Percentiles rank a stretch among this genome's conserved stretches.
Conservation (phyloP, 2,888 invertebrate genomes). For the Muschampia plurimacula region DNA sequence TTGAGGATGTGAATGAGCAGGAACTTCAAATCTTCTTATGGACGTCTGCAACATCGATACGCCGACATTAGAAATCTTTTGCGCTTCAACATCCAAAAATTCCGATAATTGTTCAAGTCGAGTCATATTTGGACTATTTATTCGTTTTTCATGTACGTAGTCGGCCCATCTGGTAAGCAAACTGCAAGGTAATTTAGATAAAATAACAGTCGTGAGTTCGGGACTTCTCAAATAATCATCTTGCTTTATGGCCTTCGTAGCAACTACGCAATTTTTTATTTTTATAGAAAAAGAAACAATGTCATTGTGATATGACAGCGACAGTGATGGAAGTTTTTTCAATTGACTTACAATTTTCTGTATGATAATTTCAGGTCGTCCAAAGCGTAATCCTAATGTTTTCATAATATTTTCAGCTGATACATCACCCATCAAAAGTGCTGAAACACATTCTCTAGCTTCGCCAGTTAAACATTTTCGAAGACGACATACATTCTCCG, state of each 20-base stretch:
- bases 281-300: slow-evolving; percentile 46
- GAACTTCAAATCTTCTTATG: slow-evolving; percentile 4
- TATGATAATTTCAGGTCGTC: slow-evolving; percentile 46
- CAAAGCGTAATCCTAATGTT: slow-evolving; percentile 47
- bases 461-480: slow-evolving; percentile 47
- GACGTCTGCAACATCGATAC: slow-evolving; percentile 6
- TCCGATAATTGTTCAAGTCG: slow-evolving; percentile 12
- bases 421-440: slow-evolving; percentile 44
- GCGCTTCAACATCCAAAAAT: slow-evolving; percentile 5
- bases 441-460: slow-evolving; percentile 47
- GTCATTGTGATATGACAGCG: slow-evolving; percentile 44
- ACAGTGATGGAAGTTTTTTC: slow-evolving; percentile 3
- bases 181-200: slow-evolving; percentile 16
- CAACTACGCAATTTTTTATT: slow-evolving; percentile 44
- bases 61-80: slow-evolving; percentile 14
- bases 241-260: not conserved
- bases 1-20: not conserved
- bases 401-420: slow-evolving; percentile 43
- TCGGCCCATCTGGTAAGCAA: slow-evolving; percentile 14
- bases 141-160: not conserved
- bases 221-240: slow-evolving; percentile 2
- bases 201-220: not conserved
- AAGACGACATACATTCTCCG: slow-evolving; percentile 48
- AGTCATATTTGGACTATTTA: not conserved
- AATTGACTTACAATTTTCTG: not conserved